Percentiles rank a stretch among this genome's conserved stretches.
These are phyloP conservation scores for Neoascia interrupta DNA, from an alignment of 2,888 invertebrate genomes.

Conservation along the genomic window DNA sequence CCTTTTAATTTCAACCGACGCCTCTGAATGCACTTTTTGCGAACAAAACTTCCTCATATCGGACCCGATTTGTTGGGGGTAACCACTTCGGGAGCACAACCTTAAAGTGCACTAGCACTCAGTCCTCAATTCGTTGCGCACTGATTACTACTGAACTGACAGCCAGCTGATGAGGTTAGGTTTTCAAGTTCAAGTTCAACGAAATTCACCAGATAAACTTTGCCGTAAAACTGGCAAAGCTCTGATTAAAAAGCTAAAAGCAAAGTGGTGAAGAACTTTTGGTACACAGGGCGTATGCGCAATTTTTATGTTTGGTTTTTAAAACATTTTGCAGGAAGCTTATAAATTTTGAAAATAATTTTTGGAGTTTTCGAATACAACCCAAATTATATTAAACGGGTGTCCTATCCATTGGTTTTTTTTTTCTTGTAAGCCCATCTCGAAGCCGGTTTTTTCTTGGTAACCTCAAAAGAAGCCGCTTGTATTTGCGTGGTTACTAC, in stretches of 20 bases:
- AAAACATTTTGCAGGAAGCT: no score
- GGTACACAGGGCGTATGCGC: slow-evolving; percentile 12
- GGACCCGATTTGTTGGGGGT: background rate
- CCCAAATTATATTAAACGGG: no score
- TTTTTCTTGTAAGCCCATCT: no score
- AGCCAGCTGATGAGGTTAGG: slow-evolving; percentile 28
- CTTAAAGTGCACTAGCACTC: no score
- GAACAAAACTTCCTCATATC: slow-evolving; percentile 52
- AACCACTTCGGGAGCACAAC: background rate
- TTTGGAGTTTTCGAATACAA: no score
- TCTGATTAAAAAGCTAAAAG: background rate
- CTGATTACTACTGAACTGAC: slow-evolving; percentile 10
- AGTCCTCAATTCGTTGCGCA: background rate
- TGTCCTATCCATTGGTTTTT: no score
- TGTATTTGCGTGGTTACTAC: no score
- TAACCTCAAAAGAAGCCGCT: no score
- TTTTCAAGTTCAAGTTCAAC: slow-evolving; percentile 34
- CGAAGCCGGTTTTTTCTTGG: no score
- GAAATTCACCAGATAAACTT: background rate
- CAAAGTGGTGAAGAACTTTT: background rate
- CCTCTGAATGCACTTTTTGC: slow-evolving; percentile 54
- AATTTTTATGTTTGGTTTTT: slow-evolving; percentile 6
- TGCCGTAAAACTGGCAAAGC: background rate
- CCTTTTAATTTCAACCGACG: slow-evolving; percentile 40
- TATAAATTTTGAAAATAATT: no score